phyloP scores from a whole-genome alignment of 1,140 invertebrate genomes.

The Zelostemma sp. region DNA sequence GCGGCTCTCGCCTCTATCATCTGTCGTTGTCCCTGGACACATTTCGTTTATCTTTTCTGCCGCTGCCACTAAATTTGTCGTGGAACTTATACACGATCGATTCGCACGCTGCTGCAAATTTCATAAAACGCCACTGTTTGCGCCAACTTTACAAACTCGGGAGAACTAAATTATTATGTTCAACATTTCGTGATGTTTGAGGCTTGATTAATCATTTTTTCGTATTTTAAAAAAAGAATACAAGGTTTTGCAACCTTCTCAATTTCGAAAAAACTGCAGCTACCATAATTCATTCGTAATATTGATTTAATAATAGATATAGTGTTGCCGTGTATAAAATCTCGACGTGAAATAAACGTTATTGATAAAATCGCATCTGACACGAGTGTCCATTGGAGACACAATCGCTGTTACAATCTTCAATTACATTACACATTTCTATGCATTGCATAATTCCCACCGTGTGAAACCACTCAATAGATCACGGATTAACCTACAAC shows the following conservation, averaged over 20 bases:
- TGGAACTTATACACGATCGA: constrained; percentile 35
- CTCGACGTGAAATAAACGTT: too few species aligned
- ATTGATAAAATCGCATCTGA: constrained; percentile 7
- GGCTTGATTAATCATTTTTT: too few species aligned
- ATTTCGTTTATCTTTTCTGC: constrained; percentile 45
- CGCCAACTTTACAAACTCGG: too few species aligned
- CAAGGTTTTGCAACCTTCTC: too few species aligned
- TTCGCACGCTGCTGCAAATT: constrained; percentile 25
- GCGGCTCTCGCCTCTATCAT: constrained; percentile 23
- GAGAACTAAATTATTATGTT: too few species aligned
- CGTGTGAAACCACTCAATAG: constrained; percentile 43
- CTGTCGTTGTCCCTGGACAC: constrained; percentile 34
- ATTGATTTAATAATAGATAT: too few species aligned
- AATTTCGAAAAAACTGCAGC: too few species aligned
- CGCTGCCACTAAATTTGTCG: constrained; percentile 20
- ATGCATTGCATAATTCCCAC: constrained; percentile 41
- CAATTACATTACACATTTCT: constrained; percentile 45
- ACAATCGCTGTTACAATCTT: constrained; percentile 39
- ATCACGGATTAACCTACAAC: constrained; percentile 39
- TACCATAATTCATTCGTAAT: too few species aligned
- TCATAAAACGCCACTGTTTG: constrained; percentile 30
- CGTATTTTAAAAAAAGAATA: too few species aligned
- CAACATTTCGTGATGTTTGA: too few species aligned
- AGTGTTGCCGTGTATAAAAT: too few species aligned
- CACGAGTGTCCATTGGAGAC: constrained; percentile 29